Base-by-base conservation (phyloP, 1,140 invertebrate genomes). In the Drosophila biarmipes region DNA sequence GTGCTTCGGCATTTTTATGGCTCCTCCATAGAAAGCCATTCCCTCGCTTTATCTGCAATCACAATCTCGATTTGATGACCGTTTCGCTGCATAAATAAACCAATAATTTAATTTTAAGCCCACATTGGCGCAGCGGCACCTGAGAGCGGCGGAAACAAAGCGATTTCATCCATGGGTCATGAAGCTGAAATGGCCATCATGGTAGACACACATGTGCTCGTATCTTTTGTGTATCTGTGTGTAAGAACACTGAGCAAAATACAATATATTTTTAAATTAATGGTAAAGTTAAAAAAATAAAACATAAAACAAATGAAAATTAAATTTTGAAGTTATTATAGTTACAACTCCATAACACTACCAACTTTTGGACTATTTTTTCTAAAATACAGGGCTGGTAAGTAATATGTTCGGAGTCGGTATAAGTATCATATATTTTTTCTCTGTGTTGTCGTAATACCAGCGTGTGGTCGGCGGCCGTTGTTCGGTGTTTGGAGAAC, bases 71-170 rank as follows among this genome's bases (percentile, higher is more conserved):
- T 81, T 71, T 80, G 67, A 86, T 86, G 81, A 61, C 78, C 82
- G 81, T 81, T 86, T 63, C 64, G 63, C 62, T 58, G 66, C 74
- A 81, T 87, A 87, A 86, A 87, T 87, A 87, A 86, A 75, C 78
- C 68, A 81, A 86, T 86, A 81, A 86, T 87, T 86, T 86, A 66
- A 87, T 87, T 86, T 81, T 75, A 87, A 75, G 69, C 68, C 66
- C 76, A 48, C 77, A 77, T 57, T 68, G 59, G 49, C 37, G 55
- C 45, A 35, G 21, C 31, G 53, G 63, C 68, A 79, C 57, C 76
- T 58, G 68, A 37, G 52, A 48, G 51, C 53, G 12, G 31, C 12
- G 38, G 31, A 53, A 34, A 62, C 74, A 61, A 64, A 79, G 34
- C 56, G 77, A 76, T 76, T 19, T 49, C 59, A 52, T 52, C 67